These are phyloP conservation scores for Artibeus lituratus DNA, from an alignment of 2,797 vertebrate genomes.

Conservation along the genomic window DNA sequence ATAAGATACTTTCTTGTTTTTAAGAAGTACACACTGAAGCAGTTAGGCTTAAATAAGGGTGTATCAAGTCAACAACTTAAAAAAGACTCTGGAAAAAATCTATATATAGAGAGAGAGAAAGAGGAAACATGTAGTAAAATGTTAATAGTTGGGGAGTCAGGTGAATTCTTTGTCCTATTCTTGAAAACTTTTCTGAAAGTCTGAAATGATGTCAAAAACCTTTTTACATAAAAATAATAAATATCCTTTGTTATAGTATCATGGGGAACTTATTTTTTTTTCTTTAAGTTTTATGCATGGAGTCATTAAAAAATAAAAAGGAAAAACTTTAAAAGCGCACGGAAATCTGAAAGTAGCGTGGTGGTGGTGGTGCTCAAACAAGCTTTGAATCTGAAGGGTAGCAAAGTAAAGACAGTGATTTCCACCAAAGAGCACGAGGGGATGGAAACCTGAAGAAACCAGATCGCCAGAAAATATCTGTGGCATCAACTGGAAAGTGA, in stretches of 20 bases:
- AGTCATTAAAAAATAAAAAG: not conserved
- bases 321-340: not conserved
- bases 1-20: conserved; percentile 34
- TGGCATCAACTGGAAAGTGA: not conserved
- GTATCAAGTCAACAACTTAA: not conserved
- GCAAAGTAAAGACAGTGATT: not conserved
- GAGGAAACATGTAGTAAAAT: not conserved
- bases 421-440: not conserved
- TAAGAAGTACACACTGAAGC: conserved; percentile 32
- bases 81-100: not conserved
- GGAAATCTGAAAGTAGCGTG: not conserved
- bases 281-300: conserved; percentile 1
- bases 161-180: conserved; percentile 17
- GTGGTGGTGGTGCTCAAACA: not conserved
- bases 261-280: not conserved
- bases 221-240: not conserved
- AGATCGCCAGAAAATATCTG: not conserved
- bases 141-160: not conserved
- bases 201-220: not conserved
- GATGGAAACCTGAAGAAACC: not conserved
- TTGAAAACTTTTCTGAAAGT: conserved; percentile 34
- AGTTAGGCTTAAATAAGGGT: conserved; percentile 41
- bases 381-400: not conserved
- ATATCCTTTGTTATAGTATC: not conserved
- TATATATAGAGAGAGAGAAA: not conserved